phyloP scores from a whole-genome alignment of 2,888 invertebrate species.

The Drosophila anomalata region DNA sequence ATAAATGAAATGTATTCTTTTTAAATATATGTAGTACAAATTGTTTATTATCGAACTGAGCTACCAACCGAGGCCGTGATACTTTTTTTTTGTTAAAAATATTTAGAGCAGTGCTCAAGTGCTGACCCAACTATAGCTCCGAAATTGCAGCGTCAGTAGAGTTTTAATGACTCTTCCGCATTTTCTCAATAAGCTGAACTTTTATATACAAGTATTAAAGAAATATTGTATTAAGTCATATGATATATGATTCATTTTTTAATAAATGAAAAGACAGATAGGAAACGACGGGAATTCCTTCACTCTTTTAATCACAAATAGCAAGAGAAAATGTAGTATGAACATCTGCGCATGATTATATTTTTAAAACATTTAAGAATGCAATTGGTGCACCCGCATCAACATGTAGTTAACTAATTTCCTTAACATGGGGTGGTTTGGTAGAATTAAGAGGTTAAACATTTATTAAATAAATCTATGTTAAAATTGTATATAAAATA shows the following conservation, averaged over 20 bases:
- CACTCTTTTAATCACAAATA: background rate
- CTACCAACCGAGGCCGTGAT: background rate
- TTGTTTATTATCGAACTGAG: constrained; percentile 20
- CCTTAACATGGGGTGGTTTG: background rate
- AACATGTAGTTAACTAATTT: constrained; percentile 17
- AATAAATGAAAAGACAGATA: constrained; percentile 15
- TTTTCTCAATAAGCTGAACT: constrained; percentile 62
- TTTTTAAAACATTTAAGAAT: background rate
- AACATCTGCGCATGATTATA: background rate
- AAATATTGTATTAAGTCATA: no score
- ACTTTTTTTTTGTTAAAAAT: constrained; percentile 1
- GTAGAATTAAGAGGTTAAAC: background rate
- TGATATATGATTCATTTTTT: no score
- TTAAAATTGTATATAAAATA: background rate
- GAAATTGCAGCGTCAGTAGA: constrained; percentile 32
- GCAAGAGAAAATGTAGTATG: background rate
- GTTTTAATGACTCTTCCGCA: constrained; percentile 59
- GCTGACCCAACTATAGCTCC: constrained; percentile 34
- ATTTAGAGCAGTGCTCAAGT: constrained; percentile 40
- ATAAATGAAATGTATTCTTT: no score
- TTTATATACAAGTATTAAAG: constrained; percentile 6
- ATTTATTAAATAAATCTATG: background rate
- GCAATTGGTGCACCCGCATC: constrained; percentile 13
- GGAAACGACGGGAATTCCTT: background rate
- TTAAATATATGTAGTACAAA: background rate